Evolutionary conservation across 1,140 invertebrate genomes (phyloP), one percentile per base, ranked within the genome.

Genomic region (Aricia agestis): DNA sequence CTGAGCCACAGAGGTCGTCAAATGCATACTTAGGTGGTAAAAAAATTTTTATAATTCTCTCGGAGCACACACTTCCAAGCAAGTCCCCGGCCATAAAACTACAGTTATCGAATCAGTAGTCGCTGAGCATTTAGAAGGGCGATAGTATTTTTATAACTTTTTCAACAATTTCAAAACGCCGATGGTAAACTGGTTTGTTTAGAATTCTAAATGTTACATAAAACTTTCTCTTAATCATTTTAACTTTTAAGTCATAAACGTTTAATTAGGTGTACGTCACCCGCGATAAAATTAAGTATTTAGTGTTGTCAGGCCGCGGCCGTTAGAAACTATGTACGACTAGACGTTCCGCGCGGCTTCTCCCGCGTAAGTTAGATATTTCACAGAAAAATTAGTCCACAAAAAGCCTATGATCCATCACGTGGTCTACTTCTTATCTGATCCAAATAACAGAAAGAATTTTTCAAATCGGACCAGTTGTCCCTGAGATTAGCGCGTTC

Each of bases 211-310:
- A 59, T 18, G n/a, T 59, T 19, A 63, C 59, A 63, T 19, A 59
- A 59, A 63, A 63, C 59, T 63, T 63, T 63, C 59, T 63, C 59
- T 63, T 63, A 25, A 63, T 63, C 59, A 63, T 63, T 63, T 63
- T 63, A 63, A 63, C 31, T 63, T 63, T 63, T 63, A 63, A 63
- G 17, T 11, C 17, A 63, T 25, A 63, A 19, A 63, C 59, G 17
- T 63, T 19, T 19, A 19, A 19, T 19, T 2, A 19, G 7, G 19
- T 19, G 59, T 25, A 52, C 45, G 45, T 52, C 45, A 52, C 45
- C 1, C 9, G 10, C 13, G 45, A 52, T 52, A 52, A 52, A 13
- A 52, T 52, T 52, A 52, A 52, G 45, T 52, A 15, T 15, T 3
- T 11, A 6, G 13, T 52, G 13, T 52, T 52, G 45, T 52, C 45